Evolutionary conservation across 1,140 invertebrate genomes (phyloP).

Genomic region (Habropoda laboriosa): DNA sequence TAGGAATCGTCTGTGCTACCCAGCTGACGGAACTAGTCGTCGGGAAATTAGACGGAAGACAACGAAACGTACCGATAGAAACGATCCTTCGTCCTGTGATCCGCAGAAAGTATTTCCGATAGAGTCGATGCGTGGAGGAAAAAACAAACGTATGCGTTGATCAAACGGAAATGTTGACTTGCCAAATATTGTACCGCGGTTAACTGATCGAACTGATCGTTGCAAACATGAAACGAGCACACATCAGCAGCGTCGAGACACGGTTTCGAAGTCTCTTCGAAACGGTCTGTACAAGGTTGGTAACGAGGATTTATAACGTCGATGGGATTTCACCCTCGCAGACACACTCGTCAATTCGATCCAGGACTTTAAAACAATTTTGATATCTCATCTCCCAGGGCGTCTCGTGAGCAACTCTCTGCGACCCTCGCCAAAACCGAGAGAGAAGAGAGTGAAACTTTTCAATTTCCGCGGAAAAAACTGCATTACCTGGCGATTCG

Average conservation of each 20-base stretch:
- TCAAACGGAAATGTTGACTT: constrained; percentile 33
- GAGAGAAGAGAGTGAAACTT: constrained; percentile 25
- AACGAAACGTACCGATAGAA: background rate
- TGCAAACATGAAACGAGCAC: background rate
- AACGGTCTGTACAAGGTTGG: background rate
- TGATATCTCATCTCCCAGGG: constrained; percentile 64
- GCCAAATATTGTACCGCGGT: constrained; percentile 11
- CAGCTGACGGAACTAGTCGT: constrained; percentile 8
- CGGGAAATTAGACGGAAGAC: background rate
- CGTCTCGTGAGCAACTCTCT: no score
- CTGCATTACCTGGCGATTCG: constrained; percentile 49
- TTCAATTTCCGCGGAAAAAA: constrained; percentile 57
- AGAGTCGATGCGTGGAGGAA: background rate
- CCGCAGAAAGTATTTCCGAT: background rate
- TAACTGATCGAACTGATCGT: constrained; percentile 13
- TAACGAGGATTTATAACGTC: constrained; percentile 38
- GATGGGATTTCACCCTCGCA: constrained; percentile 47
- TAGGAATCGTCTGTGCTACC: no score
- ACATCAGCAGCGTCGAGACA: no score
- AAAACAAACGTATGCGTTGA: background rate
- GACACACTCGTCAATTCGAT: constrained; percentile 68
- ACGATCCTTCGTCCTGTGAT: background rate
- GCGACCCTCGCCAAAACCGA: no score
- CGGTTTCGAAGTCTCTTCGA: background rate
- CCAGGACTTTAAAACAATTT: constrained; percentile 68